Evolutionary conservation across 2,113 vertebrate genomes (phyloP).

Genomic region (Procavia capensis): DNA sequence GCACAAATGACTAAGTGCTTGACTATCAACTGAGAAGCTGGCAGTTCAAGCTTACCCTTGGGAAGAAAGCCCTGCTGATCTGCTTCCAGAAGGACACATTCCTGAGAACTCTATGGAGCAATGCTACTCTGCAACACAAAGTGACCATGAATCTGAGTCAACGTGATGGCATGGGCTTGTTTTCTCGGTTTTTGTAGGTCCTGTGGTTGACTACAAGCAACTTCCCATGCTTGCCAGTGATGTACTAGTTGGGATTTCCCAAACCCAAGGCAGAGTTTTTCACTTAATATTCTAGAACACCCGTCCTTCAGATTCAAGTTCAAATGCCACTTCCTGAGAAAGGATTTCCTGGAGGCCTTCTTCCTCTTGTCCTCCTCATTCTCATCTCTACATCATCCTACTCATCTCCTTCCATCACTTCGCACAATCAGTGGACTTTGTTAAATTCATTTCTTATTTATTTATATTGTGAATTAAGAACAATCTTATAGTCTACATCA

Average conservation of each 20-base stretch:
- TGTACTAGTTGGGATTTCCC: background rate
- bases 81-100: too few relatives aligned
- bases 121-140: too few relatives aligned
- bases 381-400: background rate
- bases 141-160: too few relatives aligned
- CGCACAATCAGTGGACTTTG: background rate
- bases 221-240: background rate
- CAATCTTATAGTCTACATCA: too few relatives aligned
- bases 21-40: too few relatives aligned
- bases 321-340: background rate
- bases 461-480: too few relatives aligned
- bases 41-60: too few relatives aligned
- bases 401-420: background rate
- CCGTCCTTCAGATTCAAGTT: background rate
- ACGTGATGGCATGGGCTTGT: too few relatives aligned
- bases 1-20: too few relatives aligned
- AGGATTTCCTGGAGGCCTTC: background rate
- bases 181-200: too few relatives aligned
- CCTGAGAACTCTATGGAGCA: too few relatives aligned
- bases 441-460: background rate
- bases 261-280: background rate
- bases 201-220: background rate
- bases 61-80: too few relatives aligned
- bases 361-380: background rate
- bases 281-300: background rate